These are phyloP conservation scores for Pelagia noctiluca DNA, from an alignment of 30 jellyfish, hydroid and myxozoan genomes.

Conservation along the genomic window DNA sequence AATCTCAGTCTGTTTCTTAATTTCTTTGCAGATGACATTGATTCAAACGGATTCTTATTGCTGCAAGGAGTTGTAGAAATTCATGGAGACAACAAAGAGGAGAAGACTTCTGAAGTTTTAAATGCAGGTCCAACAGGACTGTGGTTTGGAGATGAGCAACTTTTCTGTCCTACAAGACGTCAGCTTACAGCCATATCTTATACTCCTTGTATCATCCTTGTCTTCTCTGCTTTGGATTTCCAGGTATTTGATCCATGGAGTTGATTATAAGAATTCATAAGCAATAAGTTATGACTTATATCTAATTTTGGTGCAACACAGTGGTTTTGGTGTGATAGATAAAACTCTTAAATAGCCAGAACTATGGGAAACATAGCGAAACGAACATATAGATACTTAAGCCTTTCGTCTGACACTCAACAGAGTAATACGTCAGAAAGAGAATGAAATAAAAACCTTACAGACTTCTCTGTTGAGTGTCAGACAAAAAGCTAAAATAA, in stretches of 20 bases:
- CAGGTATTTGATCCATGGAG: slow-evolving; percentile 38
- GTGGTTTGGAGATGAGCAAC: slow-evolving; percentile 87
- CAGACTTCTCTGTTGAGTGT: no score
- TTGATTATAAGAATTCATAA: no score
- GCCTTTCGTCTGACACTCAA: no score
- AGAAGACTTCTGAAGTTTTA: slow-evolving; percentile 33
- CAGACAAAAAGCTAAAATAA: no score
- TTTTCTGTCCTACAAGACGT: slow-evolving; percentile 60
- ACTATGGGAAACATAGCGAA: no score
- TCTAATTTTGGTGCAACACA: no score
- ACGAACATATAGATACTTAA: no score
- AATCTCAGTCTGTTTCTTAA: neutral
- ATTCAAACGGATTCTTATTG: slow-evolving; percentile 49
- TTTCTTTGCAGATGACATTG: slow-evolving; percentile 47
- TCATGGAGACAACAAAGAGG: slow-evolving; percentile 12
- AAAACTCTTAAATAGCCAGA: no score
- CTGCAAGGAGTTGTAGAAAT: slow-evolving; percentile 65
- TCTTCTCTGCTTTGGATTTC: slow-evolving; percentile 22
- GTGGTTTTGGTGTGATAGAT: no score
- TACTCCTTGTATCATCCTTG: slow-evolving; percentile 61
- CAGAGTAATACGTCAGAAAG: no score
- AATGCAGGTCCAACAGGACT: slow-evolving; percentile 49
- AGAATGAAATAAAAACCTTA: no score
- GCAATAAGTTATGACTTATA: no score
- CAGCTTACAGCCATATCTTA: slow-evolving; percentile 48